Base-by-base conservation (phyloP, 2,888 invertebrate genomes). In the Smittia sp. region DNA sequence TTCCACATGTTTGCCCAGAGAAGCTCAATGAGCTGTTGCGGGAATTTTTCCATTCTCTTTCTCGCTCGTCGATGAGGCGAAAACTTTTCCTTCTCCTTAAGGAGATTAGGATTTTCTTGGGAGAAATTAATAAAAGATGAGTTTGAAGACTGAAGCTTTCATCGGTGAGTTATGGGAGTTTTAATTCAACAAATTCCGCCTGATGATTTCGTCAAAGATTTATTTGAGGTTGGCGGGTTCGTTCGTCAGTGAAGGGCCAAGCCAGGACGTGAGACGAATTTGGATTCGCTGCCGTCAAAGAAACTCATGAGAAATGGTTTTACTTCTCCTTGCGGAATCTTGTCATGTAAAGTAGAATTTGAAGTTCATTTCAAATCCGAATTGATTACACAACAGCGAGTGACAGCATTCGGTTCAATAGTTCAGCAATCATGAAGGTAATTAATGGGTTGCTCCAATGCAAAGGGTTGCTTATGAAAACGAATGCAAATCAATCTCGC, bases 1-100 rank as follows among this genome's bases (percentile, higher is more conserved):
- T 58, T 58, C 58, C 58, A 58, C 58, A 58, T 58, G 58, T 58
- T 58, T 22, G 58, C 58, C 46, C 46, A 2, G 22, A 22, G 22
- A 58, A 20, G 13, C 58, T 58, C 58, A 58, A 58, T 58, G 58
- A 58, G 58, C 58, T 58, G 58, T 58, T 58, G 58, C 58, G 22
- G 22, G 9, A 58, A 7, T 58, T 58, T 11, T n/a, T 13, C 22
- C 22, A 4, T n/a, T 18, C 58, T 58, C 58, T 2, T 58, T 20
- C 58, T 18, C 58, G 20, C 2, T 9, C 22, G 58, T 22, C 22
- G 18, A 58, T 58, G 58, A 58, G 58, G 58, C 58, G 58, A 58
- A 58, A 58, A 58, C 13, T 58, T 58, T 58, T 22, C 22, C 11
- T 18, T 58, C 22, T 22, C 22, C 58, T 58, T 52, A 52, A 52